Evolutionary conservation across 1,140 invertebrate genomes (phyloP), one percentile per base, ranked within the genome.

Genomic region (Macrotrachela quadricornifera): DNA sequence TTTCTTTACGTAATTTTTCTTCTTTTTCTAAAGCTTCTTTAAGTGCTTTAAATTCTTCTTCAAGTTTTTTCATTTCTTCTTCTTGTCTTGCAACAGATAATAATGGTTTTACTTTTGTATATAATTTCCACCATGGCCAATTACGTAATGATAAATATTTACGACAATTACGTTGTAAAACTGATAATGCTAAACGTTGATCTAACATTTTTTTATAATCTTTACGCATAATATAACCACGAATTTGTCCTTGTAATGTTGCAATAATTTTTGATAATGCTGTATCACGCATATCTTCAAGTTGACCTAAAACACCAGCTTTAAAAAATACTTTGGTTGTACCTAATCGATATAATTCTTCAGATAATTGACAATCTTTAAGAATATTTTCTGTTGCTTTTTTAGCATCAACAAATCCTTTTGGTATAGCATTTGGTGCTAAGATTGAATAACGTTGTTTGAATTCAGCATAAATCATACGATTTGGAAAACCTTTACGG

Each of bases 401-500:
- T 75, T 85, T 85, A 62, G 80, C 77, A 66, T 88, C 83, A 55
- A 71, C 67, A 61, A 75, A 75, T 60, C 79, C 78, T 70, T 80
- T 78, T 56, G 79, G 78, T 55, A 80, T 81, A 50, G 78, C 80
- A 65, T 78, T 77, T 57, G 86, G 84, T 63, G 83, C 82, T 78
- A 96, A 78, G 75, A 96, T 94, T 77, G 86, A 86, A 79, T 96
- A 96, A 86, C 92, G 85, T 72, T 96, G 85, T 73, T 96, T 96
- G 81, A 99, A 99, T 74, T 99, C 94, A 64, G 90, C 84, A 76
- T 97, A 99, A 59, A 90, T 79, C 83, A 97, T 92, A 74, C 94
- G 85, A 82, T 97, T 99, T 76, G 92, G 94, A 82, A 97, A 99
- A 73, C 94, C 94, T 79, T 99, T 99, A 75, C 94, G 82, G 74